These are phyloP conservation scores for Rhynchonycteris naso DNA, from an alignment of 2,797 vertebrate species.

Conservation along the genomic window DNA sequence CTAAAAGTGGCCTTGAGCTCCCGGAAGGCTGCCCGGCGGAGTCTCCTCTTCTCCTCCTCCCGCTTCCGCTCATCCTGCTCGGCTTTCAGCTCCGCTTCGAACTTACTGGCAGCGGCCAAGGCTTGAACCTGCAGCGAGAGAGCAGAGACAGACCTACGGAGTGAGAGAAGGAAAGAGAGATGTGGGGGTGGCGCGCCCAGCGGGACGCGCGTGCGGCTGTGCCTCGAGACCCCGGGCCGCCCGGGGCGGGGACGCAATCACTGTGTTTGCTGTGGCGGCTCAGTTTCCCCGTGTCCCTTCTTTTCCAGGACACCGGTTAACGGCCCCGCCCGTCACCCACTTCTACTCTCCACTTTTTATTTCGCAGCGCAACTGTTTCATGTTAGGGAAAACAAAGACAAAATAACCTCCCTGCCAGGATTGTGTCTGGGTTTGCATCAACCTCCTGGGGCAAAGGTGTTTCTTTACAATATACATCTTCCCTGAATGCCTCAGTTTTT, in stretches of 20 bases:
- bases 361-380: neutral
- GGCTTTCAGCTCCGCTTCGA: constrained; percentile 95
- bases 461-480: neutral
- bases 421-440: neutral
- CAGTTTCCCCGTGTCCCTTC: neutral
- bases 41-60: constrained; percentile 91
- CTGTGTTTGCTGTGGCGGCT: neutral
- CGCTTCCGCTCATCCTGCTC: constrained; percentile 94
- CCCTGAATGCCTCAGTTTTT: neutral
- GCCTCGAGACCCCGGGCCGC: neutral
- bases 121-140: constrained; percentile 90
- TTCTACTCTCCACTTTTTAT: neutral
- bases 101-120: constrained; percentile 92
- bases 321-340: neutral
- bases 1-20: constrained; percentile 94
- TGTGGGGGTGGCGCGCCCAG: neutral
- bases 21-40: constrained; percentile 94
- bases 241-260: rapidly evolving
- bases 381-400: neutral
- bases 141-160: neutral
- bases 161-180: neutral
- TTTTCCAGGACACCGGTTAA: neutral
- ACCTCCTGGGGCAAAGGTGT: neutral
- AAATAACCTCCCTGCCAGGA: neutral
- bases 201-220: rapidly evolving